A percentile compares a stretch with the other conserved stretches of the same genome.
phyloP scores from a whole-genome alignment of 2,888 invertebrate genomes.

The Phortica okadai region DNA sequence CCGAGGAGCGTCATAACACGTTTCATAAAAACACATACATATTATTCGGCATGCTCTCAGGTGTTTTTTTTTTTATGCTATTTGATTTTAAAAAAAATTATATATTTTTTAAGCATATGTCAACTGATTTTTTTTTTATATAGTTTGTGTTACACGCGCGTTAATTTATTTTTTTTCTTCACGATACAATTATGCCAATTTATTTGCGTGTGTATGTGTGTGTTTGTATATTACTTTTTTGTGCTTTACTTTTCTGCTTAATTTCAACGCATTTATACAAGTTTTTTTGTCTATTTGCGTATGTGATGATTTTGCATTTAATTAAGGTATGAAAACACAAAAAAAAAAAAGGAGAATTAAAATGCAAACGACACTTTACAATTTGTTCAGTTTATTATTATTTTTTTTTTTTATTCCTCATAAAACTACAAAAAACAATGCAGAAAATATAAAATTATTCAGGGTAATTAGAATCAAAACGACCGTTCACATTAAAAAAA shows the following conservation, averaged over 20 bases:
- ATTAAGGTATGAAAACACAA: background rate
- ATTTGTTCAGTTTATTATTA: background rate
- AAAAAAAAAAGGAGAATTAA: background rate
- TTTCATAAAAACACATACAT: background rate
- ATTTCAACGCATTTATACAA: conserved; percentile 5
- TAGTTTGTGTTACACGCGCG: background rate
- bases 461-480: background rate
- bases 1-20: conserved; percentile 3
- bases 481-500: background rate
- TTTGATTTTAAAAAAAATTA: background rate
- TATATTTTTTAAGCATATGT: background rate
- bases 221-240: conserved; percentile 2
- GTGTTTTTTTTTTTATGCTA: conserved; percentile 9
- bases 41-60: conserved; percentile 10
- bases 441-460: background rate
- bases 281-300: background rate
- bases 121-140: background rate
- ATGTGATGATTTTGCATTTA: conserved; percentile 25
- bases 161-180: conserved; percentile 5
- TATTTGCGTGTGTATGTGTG: background rate
- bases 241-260: background rate
- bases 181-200: too few relatives aligned
- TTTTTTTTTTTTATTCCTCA: background rate
- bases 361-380: background rate
- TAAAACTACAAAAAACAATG: background rate